A percentile compares a stretch with the other conserved stretches of the same genome.
Evolutionary conservation across 2,113 vertebrate species (phyloP).

Genomic region (Periophthalmus modestus): DNA sequence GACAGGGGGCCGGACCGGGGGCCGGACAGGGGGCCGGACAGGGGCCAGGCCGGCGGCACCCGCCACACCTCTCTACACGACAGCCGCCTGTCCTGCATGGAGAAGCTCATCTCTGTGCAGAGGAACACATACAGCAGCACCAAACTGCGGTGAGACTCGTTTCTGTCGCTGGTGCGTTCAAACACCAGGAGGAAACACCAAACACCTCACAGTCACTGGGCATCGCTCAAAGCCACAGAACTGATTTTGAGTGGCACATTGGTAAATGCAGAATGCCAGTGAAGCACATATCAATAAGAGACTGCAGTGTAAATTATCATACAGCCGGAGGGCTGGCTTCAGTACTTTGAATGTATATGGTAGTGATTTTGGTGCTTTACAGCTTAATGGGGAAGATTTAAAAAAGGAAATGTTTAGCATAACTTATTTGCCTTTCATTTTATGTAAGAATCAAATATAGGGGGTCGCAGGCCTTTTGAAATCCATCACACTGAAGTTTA

Average conservation of each 20-base stretch:
- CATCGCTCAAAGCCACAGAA: constrained; percentile 49
- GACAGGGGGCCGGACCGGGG: no score
- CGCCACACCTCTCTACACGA: constrained; percentile 92
- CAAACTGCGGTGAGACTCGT: constrained; percentile 90
- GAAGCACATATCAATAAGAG: constrained; percentile 65
- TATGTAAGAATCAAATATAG: constrained; percentile 34
- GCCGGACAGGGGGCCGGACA: no score
- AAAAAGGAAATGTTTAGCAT: constrained; percentile 33
- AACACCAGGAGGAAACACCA: constrained; percentile 42
- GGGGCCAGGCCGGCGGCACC: constrained; percentile 78
- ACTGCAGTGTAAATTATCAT: constrained; percentile 63
- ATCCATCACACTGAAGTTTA: constrained; percentile 27
- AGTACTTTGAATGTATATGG: constrained; percentile 75
- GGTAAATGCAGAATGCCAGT: constrained; percentile 54
- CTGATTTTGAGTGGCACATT: constrained; percentile 45
- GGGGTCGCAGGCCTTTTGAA: constrained; percentile 54
- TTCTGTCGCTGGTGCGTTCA: constrained; percentile 49
- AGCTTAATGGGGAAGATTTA: constrained; percentile 44
- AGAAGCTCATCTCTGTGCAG: constrained; percentile 94
- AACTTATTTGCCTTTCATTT: constrained; percentile 67
- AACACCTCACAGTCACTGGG: constrained; percentile 54
- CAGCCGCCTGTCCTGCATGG: constrained; percentile 88
- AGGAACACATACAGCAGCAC: constrained; percentile 94
- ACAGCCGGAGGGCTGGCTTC: constrained; percentile 49
- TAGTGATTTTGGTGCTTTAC: constrained; percentile 69